Evolutionary conservation across 2,888 invertebrate genomes (phyloP).

Genomic region (Lasioglossum oenotherae): DNA sequence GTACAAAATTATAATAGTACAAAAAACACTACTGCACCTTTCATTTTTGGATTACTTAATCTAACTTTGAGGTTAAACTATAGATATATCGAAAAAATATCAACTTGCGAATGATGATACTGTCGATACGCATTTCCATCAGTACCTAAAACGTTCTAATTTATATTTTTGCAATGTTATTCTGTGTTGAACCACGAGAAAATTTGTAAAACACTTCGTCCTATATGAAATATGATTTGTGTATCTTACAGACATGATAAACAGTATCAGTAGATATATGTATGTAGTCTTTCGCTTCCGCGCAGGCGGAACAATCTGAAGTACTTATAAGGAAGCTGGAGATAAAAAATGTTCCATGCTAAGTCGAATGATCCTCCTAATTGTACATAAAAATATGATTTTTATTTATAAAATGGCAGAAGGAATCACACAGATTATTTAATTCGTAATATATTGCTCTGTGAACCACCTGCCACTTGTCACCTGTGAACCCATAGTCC

Average conservation of each 20-base stretch:
- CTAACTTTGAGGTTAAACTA: conserved; percentile 37
- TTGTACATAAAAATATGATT: neutral
- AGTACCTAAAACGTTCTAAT: neutral
- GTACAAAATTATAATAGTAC: neutral
- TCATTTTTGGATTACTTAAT: conserved; percentile 11
- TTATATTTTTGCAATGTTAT: neutral
- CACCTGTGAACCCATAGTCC: neutral
- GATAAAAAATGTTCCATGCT: neutral
- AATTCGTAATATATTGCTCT: neutral
- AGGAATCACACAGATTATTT: neutral
- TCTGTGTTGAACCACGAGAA: neutral
- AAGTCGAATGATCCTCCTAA: neutral
- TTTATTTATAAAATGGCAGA: neutral
- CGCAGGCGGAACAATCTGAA: conserved; percentile 25
- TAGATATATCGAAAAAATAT: neutral
- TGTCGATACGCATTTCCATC: neutral
- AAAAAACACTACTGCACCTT: conserved; percentile 17
- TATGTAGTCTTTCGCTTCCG: neutral
- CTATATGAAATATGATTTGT: neutral
- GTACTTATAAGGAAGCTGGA: neutral
- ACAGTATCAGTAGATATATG: neutral
- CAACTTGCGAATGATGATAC: conserved; percentile 4
- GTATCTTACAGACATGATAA: conserved; percentile 10
- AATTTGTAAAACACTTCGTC: neutral
- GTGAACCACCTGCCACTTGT: too few relatives aligned